phyloP scores from a whole-genome alignment of 2,888 invertebrate species.

The Arctia plantaginis region DNA sequence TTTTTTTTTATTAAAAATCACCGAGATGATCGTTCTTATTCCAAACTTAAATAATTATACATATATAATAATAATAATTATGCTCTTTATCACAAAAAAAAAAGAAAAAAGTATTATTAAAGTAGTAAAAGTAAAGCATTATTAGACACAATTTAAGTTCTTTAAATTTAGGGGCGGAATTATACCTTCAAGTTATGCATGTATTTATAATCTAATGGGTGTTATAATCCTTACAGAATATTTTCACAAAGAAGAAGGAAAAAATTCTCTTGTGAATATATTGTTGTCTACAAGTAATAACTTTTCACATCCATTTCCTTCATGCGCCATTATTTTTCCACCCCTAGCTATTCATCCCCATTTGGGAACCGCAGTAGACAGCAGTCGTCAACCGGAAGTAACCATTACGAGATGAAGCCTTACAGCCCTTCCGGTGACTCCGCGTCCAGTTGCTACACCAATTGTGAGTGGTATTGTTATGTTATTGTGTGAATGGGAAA shows the following conservation, averaged over 20 bases:
- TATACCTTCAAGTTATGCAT: neutral
- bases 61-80: no score
- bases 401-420: conserved; percentile 83
- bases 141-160: neutral
- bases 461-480: conserved; percentile 67
- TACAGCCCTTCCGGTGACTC: conserved; percentile 82
- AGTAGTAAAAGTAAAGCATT: no score
- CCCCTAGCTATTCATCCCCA: conserved; percentile 76
- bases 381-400: conserved; percentile 74
- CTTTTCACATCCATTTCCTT: conserved; percentile 54
- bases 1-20: no score
- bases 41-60: no score
- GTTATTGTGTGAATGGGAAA: conserved; percentile 7
- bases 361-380: conserved; percentile 76
- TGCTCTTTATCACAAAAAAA: no score
- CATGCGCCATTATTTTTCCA: conserved; percentile 51
- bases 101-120: no score
- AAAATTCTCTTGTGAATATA: conserved; percentile 32
- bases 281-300: conserved; percentile 52
- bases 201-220: neutral
- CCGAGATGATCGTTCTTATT: no score
- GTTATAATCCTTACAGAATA: conserved; percentile 1
- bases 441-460: conserved; percentile 80
- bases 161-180: neutral
- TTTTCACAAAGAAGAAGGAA: neutral